These are phyloP conservation scores for Stegana nigrithorax DNA, from an alignment of 2,888 invertebrate species.

Conservation along the genomic window DNA sequence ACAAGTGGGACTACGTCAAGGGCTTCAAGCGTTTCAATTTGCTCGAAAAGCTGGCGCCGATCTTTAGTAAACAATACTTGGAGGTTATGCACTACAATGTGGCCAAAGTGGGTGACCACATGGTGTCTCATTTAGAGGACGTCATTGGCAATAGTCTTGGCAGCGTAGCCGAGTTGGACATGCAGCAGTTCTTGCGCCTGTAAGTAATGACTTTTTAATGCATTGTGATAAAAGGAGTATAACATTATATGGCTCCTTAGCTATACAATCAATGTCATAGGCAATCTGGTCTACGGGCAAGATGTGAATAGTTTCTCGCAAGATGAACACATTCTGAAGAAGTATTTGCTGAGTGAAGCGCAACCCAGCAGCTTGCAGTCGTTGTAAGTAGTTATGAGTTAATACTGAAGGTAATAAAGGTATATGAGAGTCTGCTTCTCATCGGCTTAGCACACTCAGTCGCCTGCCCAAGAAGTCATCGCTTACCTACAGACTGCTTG, in stretches of 20 bases:
- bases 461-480: conserved; percentile 50
- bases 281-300: conserved; percentile 69
- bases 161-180: conserved; percentile 39
- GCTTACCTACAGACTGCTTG: conserved; percentile 52
- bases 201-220: conserved; percentile 36
- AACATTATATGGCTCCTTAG: conserved; percentile 52
- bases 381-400: conserved; percentile 47
- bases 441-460: conserved; percentile 44
- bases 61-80: conserved; percentile 75
- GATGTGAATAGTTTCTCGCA: conserved; percentile 66
- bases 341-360: conserved; percentile 37
- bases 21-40: conserved; percentile 73
- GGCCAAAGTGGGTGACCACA: conserved; percentile 71
- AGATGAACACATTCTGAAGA: conserved; percentile 51
- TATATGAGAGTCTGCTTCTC: no score
- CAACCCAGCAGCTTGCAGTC: conserved; percentile 35
- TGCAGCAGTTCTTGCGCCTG: conserved; percentile 52
- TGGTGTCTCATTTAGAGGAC: conserved; percentile 67
- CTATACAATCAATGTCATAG: conserved; percentile 69
- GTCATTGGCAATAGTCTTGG: conserved; percentile 45
- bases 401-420: no score
- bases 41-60: conserved; percentile 74
- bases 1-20: conserved; percentile 71
- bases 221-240: neutral
- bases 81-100: conserved; percentile 74